A percentile compares a stretch with the other conserved stretches of the same genome.
These are phyloP conservation scores for Bryconaethiops microstoma DNA, from an alignment of 2,797 vertebrate genomes.

Conservation along the genomic window DNA sequence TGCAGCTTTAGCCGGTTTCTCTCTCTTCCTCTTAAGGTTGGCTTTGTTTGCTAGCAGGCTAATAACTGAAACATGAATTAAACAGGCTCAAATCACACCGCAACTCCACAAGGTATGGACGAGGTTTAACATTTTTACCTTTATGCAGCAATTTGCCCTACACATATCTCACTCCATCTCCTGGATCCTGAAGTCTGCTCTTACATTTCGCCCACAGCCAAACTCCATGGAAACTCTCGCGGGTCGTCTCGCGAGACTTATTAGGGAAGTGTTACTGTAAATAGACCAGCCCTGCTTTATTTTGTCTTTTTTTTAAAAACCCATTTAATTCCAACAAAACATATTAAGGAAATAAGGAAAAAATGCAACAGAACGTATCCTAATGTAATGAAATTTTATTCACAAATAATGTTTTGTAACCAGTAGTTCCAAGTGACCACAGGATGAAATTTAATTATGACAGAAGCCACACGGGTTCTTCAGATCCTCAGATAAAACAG, in stretches of 20 bases:
- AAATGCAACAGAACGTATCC: too few species aligned
- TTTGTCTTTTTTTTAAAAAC: too few species aligned
- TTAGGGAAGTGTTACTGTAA: neutral
- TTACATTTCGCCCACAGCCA: neutral
- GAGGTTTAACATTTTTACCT: conserved; percentile 28
- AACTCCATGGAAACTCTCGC: conserved; percentile 34
- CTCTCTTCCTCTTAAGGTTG: neutral
- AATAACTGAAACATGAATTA: neutral
- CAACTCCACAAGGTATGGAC: neutral
- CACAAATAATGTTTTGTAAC: too few species aligned
- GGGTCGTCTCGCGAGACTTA: conserved; percentile 49
- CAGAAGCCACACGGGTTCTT: too few species aligned
- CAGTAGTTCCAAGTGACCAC: too few species aligned
- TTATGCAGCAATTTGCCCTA: conserved; percentile 22
- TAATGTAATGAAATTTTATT: too few species aligned
- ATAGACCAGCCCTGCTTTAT: neutral
- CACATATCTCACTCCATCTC: conserved; percentile 45
- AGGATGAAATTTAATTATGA: too few species aligned
- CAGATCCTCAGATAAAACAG: too few species aligned
- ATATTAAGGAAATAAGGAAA: too few species aligned
- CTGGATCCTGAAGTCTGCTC: neutral
- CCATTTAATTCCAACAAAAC: too few species aligned
- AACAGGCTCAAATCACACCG: neutral
- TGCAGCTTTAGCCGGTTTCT: conserved; percentile 8
- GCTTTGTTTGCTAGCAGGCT: conserved; percentile 19